Evolutionary conservation across 2,797 vertebrate genomes (phyloP).

Genomic region (Tinamus major): DNA sequence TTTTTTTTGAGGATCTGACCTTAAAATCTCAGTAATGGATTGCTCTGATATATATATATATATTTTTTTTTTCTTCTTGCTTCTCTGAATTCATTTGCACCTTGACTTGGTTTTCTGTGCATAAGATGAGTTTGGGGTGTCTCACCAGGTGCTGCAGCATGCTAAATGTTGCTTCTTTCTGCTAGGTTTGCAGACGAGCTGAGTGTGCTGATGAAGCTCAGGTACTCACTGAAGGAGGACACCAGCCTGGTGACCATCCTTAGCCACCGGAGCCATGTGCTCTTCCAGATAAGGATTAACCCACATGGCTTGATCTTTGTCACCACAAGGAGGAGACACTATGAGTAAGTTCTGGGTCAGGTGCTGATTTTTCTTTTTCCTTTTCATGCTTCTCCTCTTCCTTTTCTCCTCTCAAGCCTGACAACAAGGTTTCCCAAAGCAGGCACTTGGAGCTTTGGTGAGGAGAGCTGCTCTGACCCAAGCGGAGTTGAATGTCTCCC

Average conservation of each 20-base stretch:
- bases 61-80: neutral
- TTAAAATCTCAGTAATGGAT: neutral
- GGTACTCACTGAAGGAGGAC: conserved; percentile 82
- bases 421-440: neutral
- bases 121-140: accelerated
- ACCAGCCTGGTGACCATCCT: conserved; percentile 86
- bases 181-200: conserved; percentile 88
- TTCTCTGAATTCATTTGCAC: neutral
- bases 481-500: neutral
- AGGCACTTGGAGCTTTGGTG: neutral
- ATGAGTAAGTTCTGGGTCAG: conserved; percentile 84
- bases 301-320: conserved; percentile 82
- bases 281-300: conserved; percentile 87
- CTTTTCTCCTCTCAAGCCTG: neutral
- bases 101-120: accelerated
- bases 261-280: conserved; percentile 77
- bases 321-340: conserved; percentile 86
- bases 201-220: conserved; percentile 86
- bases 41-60: too few species aligned
- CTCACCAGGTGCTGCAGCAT: neutral
- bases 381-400: neutral
- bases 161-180: neutral
- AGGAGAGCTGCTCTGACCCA: neutral
- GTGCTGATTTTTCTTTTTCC: neutral
- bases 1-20: neutral